Base-by-base conservation (phyloP, 1,140 invertebrate species). In the Hesperophylax magnus region DNA sequence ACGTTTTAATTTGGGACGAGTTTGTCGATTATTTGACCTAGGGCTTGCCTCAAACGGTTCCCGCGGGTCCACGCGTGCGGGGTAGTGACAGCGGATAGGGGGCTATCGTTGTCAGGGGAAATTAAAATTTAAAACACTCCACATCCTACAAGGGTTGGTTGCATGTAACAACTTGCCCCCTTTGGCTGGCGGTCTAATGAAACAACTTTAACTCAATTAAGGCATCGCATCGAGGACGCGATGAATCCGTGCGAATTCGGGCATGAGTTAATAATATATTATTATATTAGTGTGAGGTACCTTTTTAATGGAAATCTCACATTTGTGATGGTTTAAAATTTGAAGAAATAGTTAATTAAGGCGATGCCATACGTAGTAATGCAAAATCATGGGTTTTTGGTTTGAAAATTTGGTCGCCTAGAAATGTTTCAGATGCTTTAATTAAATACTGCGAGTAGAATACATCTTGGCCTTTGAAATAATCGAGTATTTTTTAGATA, bases 81-180 rank as follows among this genome's bases (percentile, higher is more conserved):
- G 63, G 63, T 47, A 47, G n/a, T 61, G 18, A 20, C n/a, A 24
- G 58, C 24, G 58, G 58, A 31, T 47, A 31, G 63, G 15, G 24
- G 24, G 20, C 63, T 27, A 67, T 67, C 24, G 63, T 31, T 27
- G 63, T 67, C 63, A n/a, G 17, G 63, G 63, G 63, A 67, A 67
- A 67, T 67, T 67, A 67, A 67, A 67, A 67, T 67, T 67, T 67
- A 67, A 67, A 67, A 67, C 34, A 67, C 15, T 61, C 58, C 58
- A 22, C 58, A 20, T 20, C 3, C 6, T 24, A 61, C 58, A 61
- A 61, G 58, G 58, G 58, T 6, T 6, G 20, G 54, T 58, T 47
- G 9, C 39, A 6, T 47, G 39, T 47, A 47, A 47, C 39, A 47
- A 47, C 39, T 47, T 47, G 39, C 39, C 39, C 34, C 39, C 39